phyloP scores from a whole-genome alignment of 1,140 invertebrate species.

The Bombyx mandarina region DNA sequence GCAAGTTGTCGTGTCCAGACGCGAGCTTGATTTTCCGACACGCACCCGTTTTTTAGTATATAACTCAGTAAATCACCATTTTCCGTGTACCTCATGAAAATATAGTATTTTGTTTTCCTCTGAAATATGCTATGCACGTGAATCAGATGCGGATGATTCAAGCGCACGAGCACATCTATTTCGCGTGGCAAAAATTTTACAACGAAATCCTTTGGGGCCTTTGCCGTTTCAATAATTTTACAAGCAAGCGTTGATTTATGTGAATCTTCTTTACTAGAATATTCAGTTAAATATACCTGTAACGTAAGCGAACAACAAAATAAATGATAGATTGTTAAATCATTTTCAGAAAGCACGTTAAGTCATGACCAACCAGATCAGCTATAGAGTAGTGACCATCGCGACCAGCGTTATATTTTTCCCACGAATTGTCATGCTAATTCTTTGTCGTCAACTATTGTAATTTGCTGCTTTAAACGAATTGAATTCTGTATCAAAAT shows the following conservation, averaged over 20 bases:
- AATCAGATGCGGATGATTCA: conserved; percentile 82
- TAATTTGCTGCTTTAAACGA: no score
- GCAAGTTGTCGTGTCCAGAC: conserved; percentile 79
- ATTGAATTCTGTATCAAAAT: no score
- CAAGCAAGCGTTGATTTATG: conserved; percentile 70
- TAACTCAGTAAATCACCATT: conserved; percentile 79
- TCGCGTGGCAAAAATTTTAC: conserved; percentile 83
- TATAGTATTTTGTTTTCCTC: conserved; percentile 75
- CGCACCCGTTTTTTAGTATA: conserved; percentile 74
- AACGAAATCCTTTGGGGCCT: conserved; percentile 81
- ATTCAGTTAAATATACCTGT: conserved; percentile 75
- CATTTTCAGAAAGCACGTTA: no score
- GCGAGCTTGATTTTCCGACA: conserved; percentile 75
- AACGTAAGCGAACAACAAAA: conserved; percentile 4
- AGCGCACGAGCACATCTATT: conserved; percentile 77
- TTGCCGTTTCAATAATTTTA: conserved; percentile 82
- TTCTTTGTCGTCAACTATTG: no score
- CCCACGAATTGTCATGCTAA: no score
- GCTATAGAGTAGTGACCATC: no score
- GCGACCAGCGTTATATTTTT: no score
- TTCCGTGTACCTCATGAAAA: conserved; percentile 79
- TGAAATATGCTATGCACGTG: conserved; percentile 80
- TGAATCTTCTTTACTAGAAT: conserved; percentile 48
- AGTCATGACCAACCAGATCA: no score
- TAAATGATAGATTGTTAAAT: neutral